phyloP scores from a whole-genome alignment of 2,888 invertebrate species.

The Pyrrhia umbra region DNA sequence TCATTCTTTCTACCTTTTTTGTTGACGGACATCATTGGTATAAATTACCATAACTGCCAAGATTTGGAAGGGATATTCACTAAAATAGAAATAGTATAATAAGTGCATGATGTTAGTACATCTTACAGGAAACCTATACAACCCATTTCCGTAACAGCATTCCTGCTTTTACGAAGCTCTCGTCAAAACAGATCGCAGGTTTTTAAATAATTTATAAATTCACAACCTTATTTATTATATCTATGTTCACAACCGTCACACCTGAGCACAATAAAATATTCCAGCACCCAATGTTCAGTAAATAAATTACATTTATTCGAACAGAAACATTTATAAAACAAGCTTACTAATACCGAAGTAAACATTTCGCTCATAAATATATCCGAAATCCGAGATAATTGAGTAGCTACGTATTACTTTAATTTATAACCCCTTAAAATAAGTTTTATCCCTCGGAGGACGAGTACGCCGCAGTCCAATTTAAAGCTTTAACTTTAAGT shows the following conservation, averaged over 20 bases:
- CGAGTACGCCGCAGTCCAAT: constrained; percentile 76
- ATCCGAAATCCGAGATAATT: constrained; percentile 74
- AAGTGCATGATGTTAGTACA: no score
- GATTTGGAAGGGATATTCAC: no score
- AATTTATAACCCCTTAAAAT: constrained; percentile 85
- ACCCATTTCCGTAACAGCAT: not conserved
- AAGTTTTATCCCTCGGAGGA: constrained; percentile 75
- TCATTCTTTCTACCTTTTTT: not conserved
- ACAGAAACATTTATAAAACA: constrained; percentile 41
- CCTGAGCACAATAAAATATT: constrained; percentile 32
- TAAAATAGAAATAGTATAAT: no score
- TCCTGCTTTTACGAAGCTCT: constrained; percentile 35
- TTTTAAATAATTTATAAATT: constrained; percentile 46
- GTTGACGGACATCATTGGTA: no score
- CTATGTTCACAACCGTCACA: constrained; percentile 23
- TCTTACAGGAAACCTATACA: not conserved
- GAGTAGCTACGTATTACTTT: constrained; percentile 82
- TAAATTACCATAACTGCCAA: no score
- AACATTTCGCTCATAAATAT: constrained; percentile 63
- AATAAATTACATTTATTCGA: constrained; percentile 28
- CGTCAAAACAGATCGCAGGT: constrained; percentile 11
- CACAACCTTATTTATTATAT: no score
- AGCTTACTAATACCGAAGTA: constrained; percentile 45
- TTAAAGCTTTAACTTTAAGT: constrained; percentile 84
- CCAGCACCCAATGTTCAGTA: constrained; percentile 19